Percentiles rank a stretch among this genome's conserved stretches.
These are phyloP conservation scores for Sesamia inferens DNA, from an alignment of 2,888 invertebrate species.

Conservation along the genomic window DNA sequence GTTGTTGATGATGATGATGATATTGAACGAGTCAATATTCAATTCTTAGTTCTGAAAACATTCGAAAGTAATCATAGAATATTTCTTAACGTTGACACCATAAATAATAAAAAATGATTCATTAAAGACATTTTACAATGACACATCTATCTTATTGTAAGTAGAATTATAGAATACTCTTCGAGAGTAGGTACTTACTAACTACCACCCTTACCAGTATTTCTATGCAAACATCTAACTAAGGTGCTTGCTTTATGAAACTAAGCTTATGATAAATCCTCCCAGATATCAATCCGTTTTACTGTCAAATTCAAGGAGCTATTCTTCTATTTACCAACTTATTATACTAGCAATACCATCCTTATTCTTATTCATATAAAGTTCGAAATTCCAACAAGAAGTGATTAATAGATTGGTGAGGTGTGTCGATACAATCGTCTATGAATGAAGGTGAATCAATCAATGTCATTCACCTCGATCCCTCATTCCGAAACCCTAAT, in stretches of 20 bases:
- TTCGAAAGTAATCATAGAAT: too few species aligned
- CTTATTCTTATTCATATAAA: slow-evolving; percentile 19
- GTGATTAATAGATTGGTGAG: slow-evolving; percentile 29
- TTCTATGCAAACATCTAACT: slow-evolving; percentile 38
- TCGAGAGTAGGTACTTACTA: neutral
- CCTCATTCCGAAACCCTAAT: slow-evolving; percentile 67
- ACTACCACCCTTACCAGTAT: slow-evolving; percentile 5
- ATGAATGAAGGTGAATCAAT: slow-evolving; percentile 77
- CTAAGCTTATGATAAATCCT: slow-evolving; percentile 72
- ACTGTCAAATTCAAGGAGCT: slow-evolving; percentile 67
- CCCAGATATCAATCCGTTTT: slow-evolving; percentile 69
- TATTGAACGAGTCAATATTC: neutral
- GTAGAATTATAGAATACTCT: neutral
- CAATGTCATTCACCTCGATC: slow-evolving; percentile 76
- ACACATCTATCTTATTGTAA: neutral
- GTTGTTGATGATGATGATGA: too few species aligned
- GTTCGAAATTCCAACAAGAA: slow-evolving; percentile 21
- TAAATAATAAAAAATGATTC: neutral
- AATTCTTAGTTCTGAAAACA: neutral
- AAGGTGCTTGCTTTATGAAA: slow-evolving; percentile 57
- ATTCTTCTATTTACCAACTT: slow-evolving; percentile 60
- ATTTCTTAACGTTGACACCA: neutral
- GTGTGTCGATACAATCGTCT: slow-evolving; percentile 64
- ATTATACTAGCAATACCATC: neutral
- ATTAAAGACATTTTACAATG: neutral